Evolutionary conservation across 2,888 invertebrate species (phyloP), one percentile per base, ranked within the genome.

Genomic region (Loripinus fragilis): DNA sequence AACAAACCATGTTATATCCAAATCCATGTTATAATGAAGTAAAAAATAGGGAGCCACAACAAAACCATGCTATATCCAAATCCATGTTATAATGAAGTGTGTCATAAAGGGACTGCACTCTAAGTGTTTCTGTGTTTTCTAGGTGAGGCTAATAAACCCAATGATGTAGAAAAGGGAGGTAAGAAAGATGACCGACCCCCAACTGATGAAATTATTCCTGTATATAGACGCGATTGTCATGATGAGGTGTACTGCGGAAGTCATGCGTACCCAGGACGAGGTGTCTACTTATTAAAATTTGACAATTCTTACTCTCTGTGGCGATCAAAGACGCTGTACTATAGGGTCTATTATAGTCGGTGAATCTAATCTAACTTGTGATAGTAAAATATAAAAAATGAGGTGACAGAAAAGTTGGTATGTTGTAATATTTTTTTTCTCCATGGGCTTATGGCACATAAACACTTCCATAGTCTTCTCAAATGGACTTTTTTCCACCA

Each of bases 271-370:
- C 99, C 99, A 0, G 99, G 98, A 2, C 96, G 97, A 94, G 99
- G 99, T 25, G 97, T 99, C 50, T 99, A 99, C 94, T 95, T 99
- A 92, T 95, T 99, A 55, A 99, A 99, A 94, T 99, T 99, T 94
- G 99, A 99, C 95, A 99, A 99, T 94, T 98, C 99, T 0, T 99
- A 99, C 94, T 99, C 98, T 73, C 95, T 99, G 87, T 99, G 99
- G 99, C 96, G 99, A 91, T 98, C 98, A 88, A 99, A 99, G 96
- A 98, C 98, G 65, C 95, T 99, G 73, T 99, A 99, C 94, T 99
- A 99, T 94, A 96, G 99, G 94, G 98, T 99, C 70, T 99, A 98
- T 94, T 99, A 99, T 94, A 98, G 93, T 64, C 88, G 91, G 86
- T 93, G 81, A 84, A 74, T 66, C 20, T 20, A 45, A 45, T 45